A percentile compares a stretch with the other conserved stretches of the same genome.
Evolutionary conservation across 2,113 vertebrate genomes (phyloP).

Genomic region (Perccottus glenii): DNA sequence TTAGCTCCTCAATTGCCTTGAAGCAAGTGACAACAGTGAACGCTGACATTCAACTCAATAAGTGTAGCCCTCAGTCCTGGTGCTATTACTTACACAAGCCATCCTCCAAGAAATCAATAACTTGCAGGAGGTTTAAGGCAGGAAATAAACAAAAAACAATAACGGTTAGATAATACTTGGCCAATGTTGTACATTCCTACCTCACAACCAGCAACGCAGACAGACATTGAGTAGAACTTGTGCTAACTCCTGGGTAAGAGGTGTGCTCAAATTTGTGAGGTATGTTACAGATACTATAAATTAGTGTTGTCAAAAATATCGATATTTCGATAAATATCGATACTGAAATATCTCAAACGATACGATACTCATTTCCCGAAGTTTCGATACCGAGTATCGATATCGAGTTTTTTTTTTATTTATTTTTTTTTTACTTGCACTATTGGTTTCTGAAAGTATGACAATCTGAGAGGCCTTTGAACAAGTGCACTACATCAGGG

Average conservation of each 20-base stretch:
- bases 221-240: constrained; percentile 35
- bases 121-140: constrained; percentile 67
- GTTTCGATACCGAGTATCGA: too few species aligned
- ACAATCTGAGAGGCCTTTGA: too few species aligned
- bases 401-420: too few species aligned
- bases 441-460: too few species aligned
- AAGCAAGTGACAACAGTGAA: constrained; percentile 60
- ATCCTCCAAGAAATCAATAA: constrained; percentile 74
- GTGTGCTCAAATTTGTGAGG: constrained; percentile 20
- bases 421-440: too few species aligned
- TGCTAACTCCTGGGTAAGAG: constrained; percentile 38
- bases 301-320: too few species aligned
- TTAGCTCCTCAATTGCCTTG: constrained; percentile 65
- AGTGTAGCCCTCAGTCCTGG: constrained; percentile 38
- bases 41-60: constrained; percentile 65
- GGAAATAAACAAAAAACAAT: constrained; percentile 71
- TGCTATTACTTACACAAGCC: constrained; percentile 64
- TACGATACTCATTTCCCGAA: too few species aligned
- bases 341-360: too few species aligned
- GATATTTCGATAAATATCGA: too few species aligned
- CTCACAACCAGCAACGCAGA: constrained; percentile 59
- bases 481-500: too few species aligned
- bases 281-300: constrained; percentile 44
- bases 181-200: constrained; percentile 62
- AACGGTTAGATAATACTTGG: constrained; percentile 65